Evolutionary conservation across 2,888 invertebrate genomes (phyloP).

Genomic region (Drosophila putrida): DNA sequence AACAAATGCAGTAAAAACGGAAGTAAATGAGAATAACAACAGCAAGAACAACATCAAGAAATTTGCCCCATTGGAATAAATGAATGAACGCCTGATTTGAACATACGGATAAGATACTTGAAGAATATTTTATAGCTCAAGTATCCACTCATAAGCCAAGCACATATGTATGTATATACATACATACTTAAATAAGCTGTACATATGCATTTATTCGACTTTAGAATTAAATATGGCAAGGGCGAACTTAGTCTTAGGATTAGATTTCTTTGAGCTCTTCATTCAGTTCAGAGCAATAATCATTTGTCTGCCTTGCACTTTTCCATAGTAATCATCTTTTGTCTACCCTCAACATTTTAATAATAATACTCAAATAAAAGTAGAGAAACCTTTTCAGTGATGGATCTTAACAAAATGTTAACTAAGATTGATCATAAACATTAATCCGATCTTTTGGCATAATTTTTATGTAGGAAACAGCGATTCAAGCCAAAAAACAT

Average conservation of each 20-base stretch:
- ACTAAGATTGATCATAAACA: no score
- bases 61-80: conserved; percentile 61
- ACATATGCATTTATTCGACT: conserved; percentile 8
- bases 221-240: conserved; percentile 2
- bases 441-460: no score
- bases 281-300: neutral
- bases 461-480: no score
- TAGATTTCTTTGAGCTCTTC: conserved; percentile 14
- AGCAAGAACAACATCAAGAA: conserved; percentile 17
- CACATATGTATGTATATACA: neutral
- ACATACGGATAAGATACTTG: conserved; percentile 74
- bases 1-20: conserved; percentile 69
- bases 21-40: conserved; percentile 67
- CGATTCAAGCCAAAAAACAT: no score
- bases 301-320: conserved; percentile 21
- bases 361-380: neutral
- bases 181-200: neutral
- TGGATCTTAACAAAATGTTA: no score
- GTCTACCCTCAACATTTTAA: neutral
- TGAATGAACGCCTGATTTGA: conserved; percentile 69
- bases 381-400: no score
- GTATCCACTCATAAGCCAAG: conserved; percentile 40
- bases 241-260: conserved; percentile 12
- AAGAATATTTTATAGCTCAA: conserved; percentile 55
- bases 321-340: conserved; percentile 14